Base-by-base conservation (phyloP, 2,888 invertebrate genomes). In the Timema podura region DNA sequence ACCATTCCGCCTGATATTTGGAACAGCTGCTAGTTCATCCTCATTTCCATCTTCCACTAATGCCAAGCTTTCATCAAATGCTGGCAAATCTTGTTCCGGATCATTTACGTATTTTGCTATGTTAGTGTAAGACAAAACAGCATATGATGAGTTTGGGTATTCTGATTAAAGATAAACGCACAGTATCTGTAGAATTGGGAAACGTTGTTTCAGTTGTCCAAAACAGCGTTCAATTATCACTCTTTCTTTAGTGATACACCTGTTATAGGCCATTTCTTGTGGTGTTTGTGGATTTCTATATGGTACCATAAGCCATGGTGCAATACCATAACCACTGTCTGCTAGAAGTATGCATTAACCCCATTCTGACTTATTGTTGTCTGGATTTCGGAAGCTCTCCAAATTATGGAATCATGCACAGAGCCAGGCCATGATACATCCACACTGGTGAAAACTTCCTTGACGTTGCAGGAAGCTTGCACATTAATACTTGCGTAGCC, bases 391-490 rank as follows among this genome's bases (percentile, higher is more conserved):
- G 48, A 48, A 65, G n/a, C 48, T 48, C 48, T 65, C 48, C 65
- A 65, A 16, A 65, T 65, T 48, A 48, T 65, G 6, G 65, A 65
- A 65, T 65, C 73, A 45, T 72, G 73, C 44, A 72, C 69, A 13
- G 72, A 70, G 0, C 73, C 72, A 9, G 73, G 72, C 67, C 72
- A 71, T 11, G 59, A 15, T 13, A 68, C 68, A 16, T 67, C 47
- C 10, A 69, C 64, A 67, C 69, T 72, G 9, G 68, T 72, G n/a
- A 73, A 72, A 13, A 57, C 9, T 48, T 72, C 66, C 10, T 69
- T 65, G 8, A 69, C 49, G 64, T 71, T 68, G 64, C 73, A 72
- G 10, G 71, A 67, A 6, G 68, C 72, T 49, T 71, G 73, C 8
- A 70, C 68, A 48, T 73, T 73, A 6, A 72, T 64, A 44, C 48